A percentile compares a stretch with the other conserved stretches of the same genome.
phyloP scores from a whole-genome alignment of 2,888 invertebrate species.

The Sycophila texana region DNA sequence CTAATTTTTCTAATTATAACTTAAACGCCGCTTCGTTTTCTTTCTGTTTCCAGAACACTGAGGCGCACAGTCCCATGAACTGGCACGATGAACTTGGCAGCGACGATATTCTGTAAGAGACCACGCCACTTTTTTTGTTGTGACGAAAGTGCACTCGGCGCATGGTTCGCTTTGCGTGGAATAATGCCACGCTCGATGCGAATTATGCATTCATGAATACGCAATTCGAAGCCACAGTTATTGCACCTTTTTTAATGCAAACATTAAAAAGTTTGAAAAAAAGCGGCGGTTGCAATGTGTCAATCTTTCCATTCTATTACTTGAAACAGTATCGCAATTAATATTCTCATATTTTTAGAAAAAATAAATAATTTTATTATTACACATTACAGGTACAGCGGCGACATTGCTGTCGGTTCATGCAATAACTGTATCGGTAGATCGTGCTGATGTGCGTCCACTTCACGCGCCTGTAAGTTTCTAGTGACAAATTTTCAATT shows the following conservation, averaged over 20 bases:
- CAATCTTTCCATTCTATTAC: no score
- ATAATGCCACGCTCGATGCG: background rate
- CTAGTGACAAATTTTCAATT: no score
- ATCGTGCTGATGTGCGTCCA: constrained; percentile 67
- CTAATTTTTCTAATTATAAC: constrained; percentile 47
- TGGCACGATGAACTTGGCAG: constrained; percentile 67
- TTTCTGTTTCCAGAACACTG: constrained; percentile 61
- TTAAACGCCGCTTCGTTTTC: background rate
- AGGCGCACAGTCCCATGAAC: constrained; percentile 68
- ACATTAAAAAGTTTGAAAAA: no score
- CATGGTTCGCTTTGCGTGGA: background rate
- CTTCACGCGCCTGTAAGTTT: constrained; percentile 48
- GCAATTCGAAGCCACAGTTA: no score
- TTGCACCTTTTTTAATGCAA: no score
- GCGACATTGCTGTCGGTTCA: constrained; percentile 63
- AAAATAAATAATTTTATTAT: no score
- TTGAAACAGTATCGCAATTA: no score
- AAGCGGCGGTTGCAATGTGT: no score
- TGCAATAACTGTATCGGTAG: constrained; percentile 70
- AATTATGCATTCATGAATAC: background rate
- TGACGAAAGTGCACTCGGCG: background rate
- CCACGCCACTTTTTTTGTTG: background rate
- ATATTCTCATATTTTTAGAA: no score
- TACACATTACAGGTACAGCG: constrained; percentile 62
- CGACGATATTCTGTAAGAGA: constrained; percentile 61